Conservation (phyloP, 2,797 vertebrate genomes). For the Danio tinwini region DNA sequence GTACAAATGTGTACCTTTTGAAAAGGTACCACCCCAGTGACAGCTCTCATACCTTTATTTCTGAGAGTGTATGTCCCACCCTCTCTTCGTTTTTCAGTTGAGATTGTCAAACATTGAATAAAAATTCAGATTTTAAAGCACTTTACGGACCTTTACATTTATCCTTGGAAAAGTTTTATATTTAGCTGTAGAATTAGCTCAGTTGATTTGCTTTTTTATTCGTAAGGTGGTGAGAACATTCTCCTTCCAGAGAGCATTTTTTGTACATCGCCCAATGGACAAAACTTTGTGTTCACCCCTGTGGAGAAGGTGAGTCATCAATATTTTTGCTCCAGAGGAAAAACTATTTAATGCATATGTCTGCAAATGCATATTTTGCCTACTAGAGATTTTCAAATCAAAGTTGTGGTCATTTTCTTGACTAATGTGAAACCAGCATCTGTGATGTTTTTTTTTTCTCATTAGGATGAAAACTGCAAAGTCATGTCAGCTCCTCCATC, state of each 20-base stretch:
- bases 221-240: neutral
- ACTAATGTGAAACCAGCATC: neutral
- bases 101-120: too few species aligned
- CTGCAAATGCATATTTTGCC: neutral
- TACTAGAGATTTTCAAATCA: neutral
- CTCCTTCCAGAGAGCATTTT: constrained; percentile 2
- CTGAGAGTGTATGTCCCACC: too few species aligned
- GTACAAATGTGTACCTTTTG: too few species aligned
- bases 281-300: neutral
- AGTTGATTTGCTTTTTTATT: neutral
- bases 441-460: neutral
- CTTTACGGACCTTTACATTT: too few species aligned
- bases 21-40: too few species aligned
- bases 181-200: neutral
- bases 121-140: too few species aligned
- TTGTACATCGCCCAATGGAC: neutral
- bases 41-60: too few species aligned
- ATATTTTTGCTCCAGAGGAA: neutral
- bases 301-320: constrained; percentile 11
- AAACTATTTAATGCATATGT: neutral
- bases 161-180: too few species aligned
- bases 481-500: constrained; percentile 6
- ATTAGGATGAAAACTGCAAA: constrained; percentile 10
- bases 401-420: neutral
- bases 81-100: too few species aligned